phyloP scores from a whole-genome alignment of 2,113 vertebrate genomes.

The Pelobates fuscus region DNA sequence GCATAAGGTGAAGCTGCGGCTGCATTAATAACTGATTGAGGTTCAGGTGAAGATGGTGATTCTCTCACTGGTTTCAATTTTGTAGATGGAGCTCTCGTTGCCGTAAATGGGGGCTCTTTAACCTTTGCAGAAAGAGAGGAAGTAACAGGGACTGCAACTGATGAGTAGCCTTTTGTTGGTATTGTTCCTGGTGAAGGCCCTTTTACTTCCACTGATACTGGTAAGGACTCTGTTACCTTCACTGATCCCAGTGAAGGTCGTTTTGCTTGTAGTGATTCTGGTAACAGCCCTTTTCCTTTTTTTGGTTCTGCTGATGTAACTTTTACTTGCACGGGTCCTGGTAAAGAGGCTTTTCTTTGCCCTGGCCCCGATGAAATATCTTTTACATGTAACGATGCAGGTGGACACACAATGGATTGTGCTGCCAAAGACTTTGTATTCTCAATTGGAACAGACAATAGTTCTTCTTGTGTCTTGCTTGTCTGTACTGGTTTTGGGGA shows the following conservation, averaged over 20 bases:
- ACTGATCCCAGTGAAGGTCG: not conserved
- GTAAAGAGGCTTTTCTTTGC: no score
- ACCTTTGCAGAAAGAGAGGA: not conserved
- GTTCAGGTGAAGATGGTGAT: rapidly evolving
- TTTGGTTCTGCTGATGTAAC: not conserved
- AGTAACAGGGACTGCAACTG: not conserved
- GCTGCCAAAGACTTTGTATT: not conserved
- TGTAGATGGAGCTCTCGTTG: not conserved
- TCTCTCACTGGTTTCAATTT: not conserved
- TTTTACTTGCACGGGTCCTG: not conserved
- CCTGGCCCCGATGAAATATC: not conserved
- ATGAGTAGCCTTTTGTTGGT: not conserved
- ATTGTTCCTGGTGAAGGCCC: not conserved
- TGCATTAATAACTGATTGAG: rapidly evolving
- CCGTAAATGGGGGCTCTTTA: not conserved
- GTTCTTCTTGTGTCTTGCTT: not conserved
- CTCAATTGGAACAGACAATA: not conserved
- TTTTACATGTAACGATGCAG: not conserved
- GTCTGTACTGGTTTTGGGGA: not conserved
- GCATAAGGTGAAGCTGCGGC: conserved; percentile 75
- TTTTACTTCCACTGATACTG: not conserved
- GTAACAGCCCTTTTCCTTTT: not conserved
- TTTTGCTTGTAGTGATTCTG: not conserved
- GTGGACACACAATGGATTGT: not conserved
- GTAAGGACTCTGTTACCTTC: not conserved